Evolutionary conservation across 2,888 invertebrate species (phyloP), one percentile per base, ranked within the genome.

Genomic region (Proisotoma minuta): DNA sequence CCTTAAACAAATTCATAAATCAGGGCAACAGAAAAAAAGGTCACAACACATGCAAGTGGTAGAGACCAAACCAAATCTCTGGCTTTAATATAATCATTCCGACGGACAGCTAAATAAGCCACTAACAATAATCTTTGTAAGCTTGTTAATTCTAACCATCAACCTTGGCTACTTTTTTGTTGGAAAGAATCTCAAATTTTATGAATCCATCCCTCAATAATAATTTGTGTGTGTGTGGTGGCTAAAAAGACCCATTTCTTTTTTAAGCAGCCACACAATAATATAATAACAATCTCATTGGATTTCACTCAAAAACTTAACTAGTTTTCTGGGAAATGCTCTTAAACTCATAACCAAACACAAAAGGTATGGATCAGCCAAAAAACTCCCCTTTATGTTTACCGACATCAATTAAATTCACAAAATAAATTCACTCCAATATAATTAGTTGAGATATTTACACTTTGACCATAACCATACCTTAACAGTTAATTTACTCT

Each of bases 1-100:
- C 72, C 70, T 71, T 69, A 70, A 70, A 66, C 70, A 72, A 70
- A 70, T 72, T 72, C 72, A 72, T 72, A 72, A 72, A 72, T 72
- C 72, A 72, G 70, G 66, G 58, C 53, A 53, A 40, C 22, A 51
- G 65, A 67, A 69, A 54, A 54, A 54, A 72, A 69, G 72, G 72
- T 72, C 72, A 72, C 68, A 72, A 71, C 71, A 71, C 63, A 56
- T 53, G n/a, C n/a, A n/a, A n/a, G n/a, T n/a, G n/a, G n/a, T n/a
- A 34, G 15, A 34, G 20, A 43, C 43, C 43, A 43, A 20, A 43
- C 43, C 43, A 43, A 28, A 26, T 52, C 49, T 48, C 59, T 26
- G n/a, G 5, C 43, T 43, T 43, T 43, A 43, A 43, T 43, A 43
- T 43, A 4, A 43, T 43, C 43, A 43, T 43, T 43, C 43, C 18